These are phyloP conservation scores for Leuciscus waleckii DNA, from an alignment of 2,797 vertebrate genomes.

Conservation along the genomic window DNA sequence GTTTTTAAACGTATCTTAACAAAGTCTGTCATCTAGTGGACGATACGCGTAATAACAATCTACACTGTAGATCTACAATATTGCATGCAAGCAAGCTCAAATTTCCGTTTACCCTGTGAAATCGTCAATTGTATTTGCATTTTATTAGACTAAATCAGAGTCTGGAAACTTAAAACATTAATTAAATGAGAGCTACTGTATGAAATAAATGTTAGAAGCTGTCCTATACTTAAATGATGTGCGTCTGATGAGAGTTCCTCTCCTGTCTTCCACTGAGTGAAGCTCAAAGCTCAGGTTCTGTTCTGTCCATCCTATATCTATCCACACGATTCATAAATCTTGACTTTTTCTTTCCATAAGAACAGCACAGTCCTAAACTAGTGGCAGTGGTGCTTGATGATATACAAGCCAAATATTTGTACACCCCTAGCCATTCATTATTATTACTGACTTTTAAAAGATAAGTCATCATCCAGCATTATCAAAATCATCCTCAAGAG, in stretches of 20 bases:
- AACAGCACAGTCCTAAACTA: not conserved
- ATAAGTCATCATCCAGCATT: not conserved
- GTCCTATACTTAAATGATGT: not conserved
- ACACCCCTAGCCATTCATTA: not conserved
- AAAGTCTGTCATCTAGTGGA: constrained; percentile 28
- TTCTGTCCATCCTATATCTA: not conserved
- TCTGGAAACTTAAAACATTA: not conserved
- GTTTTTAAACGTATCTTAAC: not conserved
- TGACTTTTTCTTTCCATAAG: not conserved
- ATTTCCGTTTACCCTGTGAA: not conserved
- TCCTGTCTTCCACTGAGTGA: not conserved
- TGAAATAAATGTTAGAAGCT: not conserved
- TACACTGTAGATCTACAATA: not conserved
- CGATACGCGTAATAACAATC: not conserved
- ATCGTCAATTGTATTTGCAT: not conserved
- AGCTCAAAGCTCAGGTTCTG: not conserved
- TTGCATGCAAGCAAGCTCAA: not conserved
- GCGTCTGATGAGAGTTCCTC: not conserved
- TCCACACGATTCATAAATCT: not conserved
- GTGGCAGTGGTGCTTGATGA: not conserved
- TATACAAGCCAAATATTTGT: not conserved
- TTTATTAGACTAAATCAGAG: not conserved
- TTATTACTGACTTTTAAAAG: not conserved
- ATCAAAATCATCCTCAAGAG: not conserved
- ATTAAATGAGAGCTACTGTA: not conserved